These are phyloP conservation scores for Oncorhynchus keta DNA, from an alignment of 2,113 vertebrate species.

Conservation along the genomic window DNA sequence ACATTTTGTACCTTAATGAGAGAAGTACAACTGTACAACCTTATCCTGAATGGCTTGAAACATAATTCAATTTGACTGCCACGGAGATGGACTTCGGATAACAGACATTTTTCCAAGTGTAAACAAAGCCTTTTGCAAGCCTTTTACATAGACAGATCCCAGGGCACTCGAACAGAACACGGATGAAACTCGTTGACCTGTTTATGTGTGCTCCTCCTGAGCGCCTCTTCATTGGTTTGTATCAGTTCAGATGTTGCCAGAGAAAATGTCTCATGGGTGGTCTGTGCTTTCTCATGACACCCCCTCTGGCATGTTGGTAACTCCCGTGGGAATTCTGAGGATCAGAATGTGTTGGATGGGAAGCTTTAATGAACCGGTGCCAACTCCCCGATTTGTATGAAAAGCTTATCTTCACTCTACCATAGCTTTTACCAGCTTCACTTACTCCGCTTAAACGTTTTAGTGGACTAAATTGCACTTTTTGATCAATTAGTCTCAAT, in stretches of 20 bases:
- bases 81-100: not conserved
- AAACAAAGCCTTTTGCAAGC: not conserved
- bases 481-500: too few species aligned
- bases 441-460: too few species aligned
- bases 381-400: not conserved
- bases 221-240: constrained; percentile 11
- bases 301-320: constrained; percentile 52
- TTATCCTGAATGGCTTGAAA: too few species aligned
- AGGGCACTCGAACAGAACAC: too few species aligned
- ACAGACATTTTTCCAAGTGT: not conserved
- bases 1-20: too few species aligned
- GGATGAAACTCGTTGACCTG: constrained; percentile 30
- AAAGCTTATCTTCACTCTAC: not conserved
- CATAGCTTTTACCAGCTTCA: too few species aligned
- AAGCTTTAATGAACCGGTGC: not conserved
- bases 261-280: constrained; percentile 30
- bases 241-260: constrained; percentile 62
- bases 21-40: too few species aligned
- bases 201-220: not conserved
- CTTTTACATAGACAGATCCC: constrained; percentile 36
- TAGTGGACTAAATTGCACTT: too few species aligned
- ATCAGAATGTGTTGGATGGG: not conserved
- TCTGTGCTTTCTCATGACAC: not conserved
- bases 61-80: not conserved
- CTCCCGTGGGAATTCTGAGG: constrained; percentile 28